These are phyloP conservation scores for Tenthredo distinguenda DNA, from an alignment of 2,888 invertebrate genomes.

Conservation along the genomic window DNA sequence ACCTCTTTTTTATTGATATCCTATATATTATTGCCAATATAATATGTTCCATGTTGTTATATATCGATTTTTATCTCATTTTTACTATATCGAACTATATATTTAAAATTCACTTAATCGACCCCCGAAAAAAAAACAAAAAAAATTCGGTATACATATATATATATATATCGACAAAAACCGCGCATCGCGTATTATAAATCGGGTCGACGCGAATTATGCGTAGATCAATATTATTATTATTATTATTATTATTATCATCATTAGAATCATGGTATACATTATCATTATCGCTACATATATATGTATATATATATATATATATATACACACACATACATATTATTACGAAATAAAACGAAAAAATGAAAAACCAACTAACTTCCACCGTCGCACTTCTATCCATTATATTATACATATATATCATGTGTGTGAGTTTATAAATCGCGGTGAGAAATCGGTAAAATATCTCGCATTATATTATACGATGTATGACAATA, in stretches of 20 bases:
- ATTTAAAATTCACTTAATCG: neutral
- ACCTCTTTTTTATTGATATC: slow-evolving; percentile 12
- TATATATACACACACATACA: neutral
- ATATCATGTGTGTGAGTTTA: no score
- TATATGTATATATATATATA: neutral
- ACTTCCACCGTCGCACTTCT: no score
- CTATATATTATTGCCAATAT: slow-evolving; percentile 11
- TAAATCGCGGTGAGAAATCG: no score
- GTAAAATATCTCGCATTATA: no score
- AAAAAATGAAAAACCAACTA: no score
- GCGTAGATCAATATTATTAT: neutral
- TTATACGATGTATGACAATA: no score
- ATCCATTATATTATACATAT: no score
- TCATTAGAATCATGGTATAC: slow-evolving; percentile 53
- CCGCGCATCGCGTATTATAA: neutral
- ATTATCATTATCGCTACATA: slow-evolving; percentile 12
- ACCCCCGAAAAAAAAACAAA: neutral
- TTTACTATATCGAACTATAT: slow-evolving; percentile 30
- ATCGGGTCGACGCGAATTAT: neutral
- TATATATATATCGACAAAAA: neutral
- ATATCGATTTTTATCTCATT: slow-evolving; percentile 49
- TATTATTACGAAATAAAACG: no score
- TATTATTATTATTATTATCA: slow-evolving; percentile 15
- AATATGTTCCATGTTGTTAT: slow-evolving; percentile 52
- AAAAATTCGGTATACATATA: neutral